Percentiles rank a stretch among this genome's conserved stretches.
phyloP scores from a whole-genome alignment of 53 echinoderm and acorn worm genomes.

The Hippasteria phrygiana region DNA sequence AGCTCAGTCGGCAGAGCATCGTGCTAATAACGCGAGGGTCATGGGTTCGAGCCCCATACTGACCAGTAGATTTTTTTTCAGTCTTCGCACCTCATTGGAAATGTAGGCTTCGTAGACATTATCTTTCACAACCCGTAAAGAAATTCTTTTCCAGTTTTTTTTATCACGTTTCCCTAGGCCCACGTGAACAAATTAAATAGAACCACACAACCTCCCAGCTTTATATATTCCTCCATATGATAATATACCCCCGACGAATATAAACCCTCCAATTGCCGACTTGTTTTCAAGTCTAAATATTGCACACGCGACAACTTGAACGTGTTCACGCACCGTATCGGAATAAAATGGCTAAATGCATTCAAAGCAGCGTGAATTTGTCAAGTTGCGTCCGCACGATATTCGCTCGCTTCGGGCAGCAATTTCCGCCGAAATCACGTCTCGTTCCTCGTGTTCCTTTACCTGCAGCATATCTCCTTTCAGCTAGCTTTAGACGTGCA shows the following conservation, averaged over 20 bases:
- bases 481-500: neutral
- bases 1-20: slow-evolving; percentile 82
- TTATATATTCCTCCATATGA: too few species aligned
- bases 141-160: too few species aligned
- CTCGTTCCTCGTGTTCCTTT: neutral
- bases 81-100: neutral
- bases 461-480: neutral
- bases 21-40: slow-evolving; percentile 80
- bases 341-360: neutral
- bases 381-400: neutral
- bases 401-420: neutral
- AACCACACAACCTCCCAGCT: too few species aligned
- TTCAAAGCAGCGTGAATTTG: neutral
- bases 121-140: too few species aligned
- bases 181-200: too few species aligned
- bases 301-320: too few species aligned
- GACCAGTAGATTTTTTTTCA: neutral
- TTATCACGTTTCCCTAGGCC: too few species aligned
- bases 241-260: too few species aligned
- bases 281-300: too few species aligned
- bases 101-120: too few species aligned
- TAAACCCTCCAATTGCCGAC: too few species aligned
- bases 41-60: slow-evolving; percentile 72
- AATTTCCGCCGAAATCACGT: neutral
- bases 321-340: too few species aligned